Conservation (phyloP, 2,888 invertebrate species). For the Spialia ferax region DNA sequence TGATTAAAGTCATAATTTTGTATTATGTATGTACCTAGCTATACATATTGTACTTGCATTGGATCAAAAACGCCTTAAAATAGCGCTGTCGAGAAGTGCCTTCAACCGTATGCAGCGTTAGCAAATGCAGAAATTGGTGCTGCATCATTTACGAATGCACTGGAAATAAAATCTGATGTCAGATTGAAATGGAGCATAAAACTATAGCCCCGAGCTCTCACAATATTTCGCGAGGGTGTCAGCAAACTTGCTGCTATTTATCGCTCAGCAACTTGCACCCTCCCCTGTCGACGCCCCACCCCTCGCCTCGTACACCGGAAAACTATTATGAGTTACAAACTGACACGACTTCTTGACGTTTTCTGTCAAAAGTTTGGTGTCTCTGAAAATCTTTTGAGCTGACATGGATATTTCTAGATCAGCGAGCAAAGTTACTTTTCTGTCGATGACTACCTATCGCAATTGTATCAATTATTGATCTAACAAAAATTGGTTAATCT, state of each 20-base stretch:
- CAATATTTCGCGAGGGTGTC: slow-evolving; percentile 34
- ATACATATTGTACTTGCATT: too few species aligned
- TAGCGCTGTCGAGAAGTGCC: background rate
- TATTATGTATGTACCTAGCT: too few species aligned
- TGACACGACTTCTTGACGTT: slow-evolving; percentile 26
- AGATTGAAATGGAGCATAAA: slow-evolving; percentile 23
- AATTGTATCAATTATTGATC: too few species aligned
- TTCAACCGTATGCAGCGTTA: background rate
- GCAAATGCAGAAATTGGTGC: background rate
- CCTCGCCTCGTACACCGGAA: slow-evolving; percentile 26
- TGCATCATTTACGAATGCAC: slow-evolving; percentile 6
- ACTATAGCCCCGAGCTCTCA: slow-evolving; percentile 16
- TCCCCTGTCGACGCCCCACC: background rate
- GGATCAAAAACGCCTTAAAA: too few species aligned
- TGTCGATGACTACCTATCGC: background rate
- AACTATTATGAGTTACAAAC: slow-evolving; percentile 38
- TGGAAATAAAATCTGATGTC: background rate
- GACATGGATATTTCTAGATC: background rate
- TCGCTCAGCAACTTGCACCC: slow-evolving; percentile 5
- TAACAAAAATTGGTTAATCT: too few species aligned
- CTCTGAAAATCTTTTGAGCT: slow-evolving; percentile 9
- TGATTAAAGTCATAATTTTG: too few species aligned
- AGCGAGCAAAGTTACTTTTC: background rate
- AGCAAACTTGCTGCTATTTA: slow-evolving; percentile 37
- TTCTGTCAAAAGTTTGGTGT: slow-evolving; percentile 23